Base-by-base conservation (phyloP, 2,888 invertebrate genomes). In the Drosophila colorata region DNA sequence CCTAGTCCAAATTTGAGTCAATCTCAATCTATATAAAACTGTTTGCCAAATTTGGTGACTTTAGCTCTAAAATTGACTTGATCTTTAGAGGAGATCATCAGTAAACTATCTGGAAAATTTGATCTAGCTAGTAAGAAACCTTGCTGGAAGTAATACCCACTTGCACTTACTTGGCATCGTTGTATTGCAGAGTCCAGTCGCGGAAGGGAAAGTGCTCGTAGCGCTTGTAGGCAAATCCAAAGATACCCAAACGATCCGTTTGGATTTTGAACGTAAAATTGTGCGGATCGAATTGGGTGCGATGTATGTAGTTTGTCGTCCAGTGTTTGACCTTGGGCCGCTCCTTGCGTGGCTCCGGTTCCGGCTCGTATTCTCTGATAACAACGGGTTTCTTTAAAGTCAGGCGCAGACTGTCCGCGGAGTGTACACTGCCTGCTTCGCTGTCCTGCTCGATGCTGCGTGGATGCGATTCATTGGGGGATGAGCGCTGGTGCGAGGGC, bases 131-230 rank as follows among this genome's bases (percentile, higher is more conserved):
- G n/a, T n/a, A n/a, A n/a, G n/a, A n/a, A n/a, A n/a, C n/a, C n/a
- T n/a, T n/a, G n/a, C n/a, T n/a, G n/a, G n/a, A n/a, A n/a, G n/a
- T n/a, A n/a, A n/a, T n/a, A n/a, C n/a, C n/a, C n/a, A n/a, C n/a
- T n/a, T n/a, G n/a, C n/a, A 58, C 79, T 67, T 78, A 91, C 91
- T 88, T 77, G 7, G 80, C 76, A 13, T 69, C 60, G 43, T 67
- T 85, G 4, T 79, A 85, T n/a, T 82, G 82, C 9, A 91, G 20
- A 16, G 60, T 69, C 92, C 92, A 92, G 18, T 68, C 46, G 4
- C 81, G 73, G 61, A 91, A 91, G 7, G 92, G 92, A 67, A 91
- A 91, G 48, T 92, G 92, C 3, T 76, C 80, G 63, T 92, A 92
- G 0, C 85, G 85, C 40, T 87, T 82, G 47, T 68, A 91, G 6